These are phyloP conservation scores for Hemicordylus capensis DNA, from an alignment of 2,113 vertebrate genomes.

Conservation along the genomic window DNA sequence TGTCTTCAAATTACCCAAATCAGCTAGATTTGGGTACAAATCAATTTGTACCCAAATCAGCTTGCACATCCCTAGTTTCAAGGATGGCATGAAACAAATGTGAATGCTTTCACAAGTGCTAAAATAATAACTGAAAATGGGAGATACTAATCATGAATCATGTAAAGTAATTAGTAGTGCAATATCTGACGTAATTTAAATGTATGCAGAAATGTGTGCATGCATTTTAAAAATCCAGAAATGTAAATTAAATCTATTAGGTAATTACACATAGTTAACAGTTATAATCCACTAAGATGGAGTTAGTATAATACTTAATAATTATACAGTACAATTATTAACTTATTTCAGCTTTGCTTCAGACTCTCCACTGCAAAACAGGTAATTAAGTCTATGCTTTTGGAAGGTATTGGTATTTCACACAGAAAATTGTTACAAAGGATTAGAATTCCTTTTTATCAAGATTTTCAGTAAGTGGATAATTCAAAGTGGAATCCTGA, in stretches of 20 bases:
- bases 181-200: background rate
- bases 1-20: too few relatives aligned
- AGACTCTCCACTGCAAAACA: conserved; percentile 26
- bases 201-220: conserved; percentile 39
- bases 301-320: conserved; percentile 8
- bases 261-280: conserved; percentile 45
- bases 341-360: conserved; percentile 37
- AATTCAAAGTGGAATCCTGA: background rate
- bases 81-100: background rate
- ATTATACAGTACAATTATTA: conserved; percentile 47
- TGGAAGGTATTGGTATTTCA: background rate
- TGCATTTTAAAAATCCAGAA: conserved; percentile 44
- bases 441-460: background rate
- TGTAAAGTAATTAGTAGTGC: background rate
- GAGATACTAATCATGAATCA: background rate
- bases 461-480: background rate
- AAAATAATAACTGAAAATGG: background rate
- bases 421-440: background rate
- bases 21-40: too few relatives aligned
- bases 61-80: too few relatives aligned
- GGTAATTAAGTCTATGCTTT: background rate
- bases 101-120: background rate
- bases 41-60: too few relatives aligned
- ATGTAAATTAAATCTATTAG: conserved; percentile 48
- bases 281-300: conserved; percentile 36